Evolutionary conservation across 2,113 vertebrate genomes (phyloP).

Genomic region (Nyctereutes procyonoides): DNA sequence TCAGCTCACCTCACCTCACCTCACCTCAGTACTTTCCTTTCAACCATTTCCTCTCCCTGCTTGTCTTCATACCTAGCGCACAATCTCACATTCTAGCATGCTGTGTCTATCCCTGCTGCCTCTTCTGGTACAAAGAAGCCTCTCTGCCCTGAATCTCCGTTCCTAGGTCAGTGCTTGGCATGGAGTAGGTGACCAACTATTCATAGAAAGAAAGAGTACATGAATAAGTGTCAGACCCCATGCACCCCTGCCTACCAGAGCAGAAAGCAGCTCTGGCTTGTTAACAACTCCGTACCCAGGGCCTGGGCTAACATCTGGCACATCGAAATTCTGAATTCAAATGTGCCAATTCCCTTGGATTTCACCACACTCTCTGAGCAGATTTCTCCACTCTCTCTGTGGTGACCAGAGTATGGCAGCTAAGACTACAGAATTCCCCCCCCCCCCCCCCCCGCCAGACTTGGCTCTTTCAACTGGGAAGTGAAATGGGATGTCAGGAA

Average conservation of each 20-base stretch:
- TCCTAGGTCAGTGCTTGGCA: not conserved
- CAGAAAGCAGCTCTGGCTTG: not conserved
- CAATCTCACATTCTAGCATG: not conserved
- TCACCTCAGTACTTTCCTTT: not conserved
- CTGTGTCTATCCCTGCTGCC: not conserved
- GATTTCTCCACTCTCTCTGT: not conserved
- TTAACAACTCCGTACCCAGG: not conserved
- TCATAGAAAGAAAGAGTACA: not conserved
- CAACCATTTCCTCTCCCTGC: not conserved
- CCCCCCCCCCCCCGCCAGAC: not conserved
- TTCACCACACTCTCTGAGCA: not conserved
- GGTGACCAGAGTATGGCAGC: too few relatives aligned
- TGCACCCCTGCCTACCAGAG: not conserved
- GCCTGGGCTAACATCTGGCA: not conserved
- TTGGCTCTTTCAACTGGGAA: not conserved
- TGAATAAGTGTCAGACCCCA: not conserved
- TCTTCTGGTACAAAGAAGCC: not conserved
- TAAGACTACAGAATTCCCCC: not conserved
- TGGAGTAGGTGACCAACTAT: not conserved
- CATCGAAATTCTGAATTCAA: not conserved
- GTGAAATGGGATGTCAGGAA: not conserved
- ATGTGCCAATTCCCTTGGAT: too few relatives aligned
- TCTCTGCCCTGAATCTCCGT: not conserved
- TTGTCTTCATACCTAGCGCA: not conserved
- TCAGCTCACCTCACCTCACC: accelerated